Base-by-base conservation (phyloP, 2,888 invertebrate species). In the Marronus borbonicus region DNA sequence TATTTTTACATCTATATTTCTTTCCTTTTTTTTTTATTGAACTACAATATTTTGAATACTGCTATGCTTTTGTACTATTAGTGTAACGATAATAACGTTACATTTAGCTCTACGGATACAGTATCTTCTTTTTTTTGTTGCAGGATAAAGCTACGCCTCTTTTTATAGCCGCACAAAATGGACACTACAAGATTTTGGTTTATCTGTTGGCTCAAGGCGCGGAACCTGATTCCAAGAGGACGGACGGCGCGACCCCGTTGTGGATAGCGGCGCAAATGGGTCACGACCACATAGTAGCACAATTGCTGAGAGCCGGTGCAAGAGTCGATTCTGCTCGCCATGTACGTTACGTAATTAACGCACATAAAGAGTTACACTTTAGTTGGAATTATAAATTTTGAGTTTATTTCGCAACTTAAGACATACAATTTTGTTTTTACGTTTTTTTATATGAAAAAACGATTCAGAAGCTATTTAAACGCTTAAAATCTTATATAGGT, bases 211-310 rank as follows among this genome's bases (percentile, higher is more conserved):
- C 91, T 4, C 92, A 92, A 68, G 96, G 96, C 52, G 96, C 96
- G 0, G 89, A 91, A 77, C 91, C 93, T 62, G 95, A 97, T 87
- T 89, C 91, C 0, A 92, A 93, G 82, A 93, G 97, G 85, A 92
- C 93, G 3, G 97, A 97, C 90, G 93, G 95, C 80, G 96, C 96
- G 86, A 95, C 96, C 66, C 94, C 98, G 80, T 91, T 98, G 82
- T 98, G 97, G 97, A 98, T 98, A 85, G 95, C 97, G 55, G 93
- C 97, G 81, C 98, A 98, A 92, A 97, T 97, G 96, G 98, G 97
- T 0, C 97, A 97, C 90, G 93, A 94, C 86, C 93, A 93, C 86
- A 94, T 95, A 66, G 97, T 94, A 78, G 90, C 94, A 81, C 91
- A 93, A 85, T 90, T 98, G 84, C 90, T 97, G 81, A 93, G 93